phyloP scores from a whole-genome alignment of 2,888 invertebrate species.

The Leptogaster cylindrica region DNA sequence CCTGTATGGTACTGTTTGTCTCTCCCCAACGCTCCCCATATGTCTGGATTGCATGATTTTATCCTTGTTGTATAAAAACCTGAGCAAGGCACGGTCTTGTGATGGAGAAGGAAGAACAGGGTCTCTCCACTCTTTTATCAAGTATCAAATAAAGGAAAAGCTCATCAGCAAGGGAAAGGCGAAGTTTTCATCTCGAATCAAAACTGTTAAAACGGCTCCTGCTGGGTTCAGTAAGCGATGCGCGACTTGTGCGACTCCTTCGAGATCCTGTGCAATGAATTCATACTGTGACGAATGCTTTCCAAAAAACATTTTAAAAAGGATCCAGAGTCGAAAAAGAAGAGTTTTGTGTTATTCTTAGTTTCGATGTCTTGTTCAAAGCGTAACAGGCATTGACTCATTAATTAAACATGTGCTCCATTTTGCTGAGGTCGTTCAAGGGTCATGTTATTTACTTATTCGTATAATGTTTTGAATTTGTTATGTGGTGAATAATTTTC shows the following conservation, averaged over 20 bases:
- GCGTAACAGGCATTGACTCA: neutral
- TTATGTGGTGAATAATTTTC: neutral
- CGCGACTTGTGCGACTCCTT: constrained; percentile 16
- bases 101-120: too few relatives aligned
- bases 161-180: too few relatives aligned
- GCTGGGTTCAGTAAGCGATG: constrained; percentile 20
- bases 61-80: too few relatives aligned
- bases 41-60: too few relatives aligned
- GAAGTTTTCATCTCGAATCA: constrained; percentile 9
- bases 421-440: neutral
- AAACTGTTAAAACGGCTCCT: constrained; percentile 9
- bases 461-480: neutral
- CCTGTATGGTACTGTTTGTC: too few relatives aligned
- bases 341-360: neutral
- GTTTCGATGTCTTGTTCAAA: neutral
- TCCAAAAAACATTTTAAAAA: constrained; percentile 3
- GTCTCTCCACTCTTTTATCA: too few relatives aligned
- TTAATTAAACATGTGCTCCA: constrained; percentile 9
- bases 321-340: constrained; percentile 11
- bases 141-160: too few relatives aligned
- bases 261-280: constrained; percentile 13
- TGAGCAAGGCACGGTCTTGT: too few relatives aligned
- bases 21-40: too few relatives aligned
- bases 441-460: too few relatives aligned
- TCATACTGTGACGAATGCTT: constrained; percentile 19